phyloP scores from a whole-genome alignment of 2,888 invertebrate species.

The Crioceris asparagi region DNA sequence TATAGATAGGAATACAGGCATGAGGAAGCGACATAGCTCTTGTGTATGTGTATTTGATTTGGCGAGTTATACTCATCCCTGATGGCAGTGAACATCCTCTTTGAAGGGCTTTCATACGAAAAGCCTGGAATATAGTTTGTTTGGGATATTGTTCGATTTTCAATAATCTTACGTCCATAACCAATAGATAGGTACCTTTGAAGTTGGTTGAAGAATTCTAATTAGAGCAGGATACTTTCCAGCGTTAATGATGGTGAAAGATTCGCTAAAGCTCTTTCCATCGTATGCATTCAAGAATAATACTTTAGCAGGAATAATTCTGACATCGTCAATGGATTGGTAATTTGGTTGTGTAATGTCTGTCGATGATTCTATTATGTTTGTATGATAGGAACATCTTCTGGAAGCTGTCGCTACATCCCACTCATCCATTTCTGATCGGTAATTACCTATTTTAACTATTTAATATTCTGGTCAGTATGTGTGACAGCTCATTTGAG shows the following conservation, averaged over 20 bases:
- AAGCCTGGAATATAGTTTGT: constrained; percentile 34
- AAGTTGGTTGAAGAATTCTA: constrained; percentile 32
- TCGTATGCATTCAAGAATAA: constrained; percentile 37
- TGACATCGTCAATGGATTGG: constrained; percentile 28
- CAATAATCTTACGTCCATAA: background rate
- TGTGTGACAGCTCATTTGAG: too few relatives aligned
- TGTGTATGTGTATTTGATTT: constrained; percentile 31
- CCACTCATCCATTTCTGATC: too few relatives aligned
- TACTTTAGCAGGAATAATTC: constrained; percentile 34
- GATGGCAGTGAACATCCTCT: constrained; percentile 27
- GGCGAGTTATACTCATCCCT: constrained; percentile 33
- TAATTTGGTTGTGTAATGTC: too few relatives aligned
- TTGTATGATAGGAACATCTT: too few relatives aligned
- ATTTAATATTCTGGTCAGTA: too few relatives aligned
- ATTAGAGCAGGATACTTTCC: constrained; percentile 31
- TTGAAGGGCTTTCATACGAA: constrained; percentile 28
- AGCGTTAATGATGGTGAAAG: constrained; percentile 33
- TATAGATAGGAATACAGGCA: constrained; percentile 31
- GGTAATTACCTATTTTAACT: too few relatives aligned
- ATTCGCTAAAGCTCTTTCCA: constrained; percentile 31
- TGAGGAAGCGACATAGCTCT: constrained; percentile 26
- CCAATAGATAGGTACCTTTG: constrained; percentile 34
- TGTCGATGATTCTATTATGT: too few relatives aligned
- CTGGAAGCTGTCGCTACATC: too few relatives aligned
- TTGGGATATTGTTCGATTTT: background rate